These are phyloP conservation scores for Eucera pruinosa DNA, from an alignment of 2,888 invertebrate genomes.

Conservation along the genomic window DNA sequence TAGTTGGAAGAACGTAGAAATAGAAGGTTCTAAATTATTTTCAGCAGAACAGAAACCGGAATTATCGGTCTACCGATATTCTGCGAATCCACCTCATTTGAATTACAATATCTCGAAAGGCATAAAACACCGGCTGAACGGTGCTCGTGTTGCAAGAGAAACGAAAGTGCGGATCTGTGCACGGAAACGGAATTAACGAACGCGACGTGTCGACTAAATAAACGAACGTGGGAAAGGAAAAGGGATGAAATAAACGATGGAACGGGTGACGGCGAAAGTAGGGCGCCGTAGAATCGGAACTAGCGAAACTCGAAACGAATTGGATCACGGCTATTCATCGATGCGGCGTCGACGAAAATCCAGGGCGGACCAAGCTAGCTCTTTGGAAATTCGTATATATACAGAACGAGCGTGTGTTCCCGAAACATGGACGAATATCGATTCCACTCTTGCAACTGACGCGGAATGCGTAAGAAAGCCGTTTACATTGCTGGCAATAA, in stretches of 20 bases:
- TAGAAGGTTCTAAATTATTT: no score
- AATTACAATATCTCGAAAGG: background rate
- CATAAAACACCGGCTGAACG: background rate
- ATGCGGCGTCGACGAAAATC: constrained; percentile 22
- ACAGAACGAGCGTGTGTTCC: no score
- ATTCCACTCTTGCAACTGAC: constrained; percentile 15
- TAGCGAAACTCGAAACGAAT: constrained; percentile 20
- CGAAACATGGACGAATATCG: constrained; percentile 10
- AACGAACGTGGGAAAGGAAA: background rate
- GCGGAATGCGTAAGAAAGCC: constrained; percentile 28
- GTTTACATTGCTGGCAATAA: constrained; percentile 18
- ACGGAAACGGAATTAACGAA: constrained; percentile 12
- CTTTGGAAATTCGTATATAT: constrained; percentile 17
- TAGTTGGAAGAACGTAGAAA: no score
- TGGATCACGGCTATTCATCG: constrained; percentile 17
- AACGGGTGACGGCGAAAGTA: background rate
- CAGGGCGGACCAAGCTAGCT: background rate
- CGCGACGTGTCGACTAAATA: background rate
- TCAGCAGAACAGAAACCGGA: no score
- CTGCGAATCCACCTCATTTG: background rate
- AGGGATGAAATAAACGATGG: background rate
- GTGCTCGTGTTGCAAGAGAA: background rate
- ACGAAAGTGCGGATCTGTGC: constrained; percentile 1
- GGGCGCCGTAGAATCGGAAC: background rate
- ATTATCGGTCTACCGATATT: no score